Percentiles rank a stretch among this genome's conserved stretches.
These are phyloP conservation scores for Sebastes trivittatus DNA, from an alignment of 2,797 vertebrate species.

Conservation along the genomic window DNA sequence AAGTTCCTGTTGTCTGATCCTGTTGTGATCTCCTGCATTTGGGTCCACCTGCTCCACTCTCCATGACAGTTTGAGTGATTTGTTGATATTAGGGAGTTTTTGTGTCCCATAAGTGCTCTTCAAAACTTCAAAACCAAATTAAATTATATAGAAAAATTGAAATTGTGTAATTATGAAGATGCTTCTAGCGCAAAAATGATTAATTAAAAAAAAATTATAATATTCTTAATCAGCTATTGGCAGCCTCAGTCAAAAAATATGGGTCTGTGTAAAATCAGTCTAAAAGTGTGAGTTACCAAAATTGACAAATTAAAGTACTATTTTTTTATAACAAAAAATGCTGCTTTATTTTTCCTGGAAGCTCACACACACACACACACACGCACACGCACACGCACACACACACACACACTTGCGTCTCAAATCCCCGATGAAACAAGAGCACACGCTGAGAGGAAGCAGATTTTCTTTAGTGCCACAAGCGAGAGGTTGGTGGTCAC, in stretches of 20 bases:
- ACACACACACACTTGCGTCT: background rate
- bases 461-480: conserved; percentile 50
- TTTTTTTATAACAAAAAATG: background rate
- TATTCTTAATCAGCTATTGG: background rate
- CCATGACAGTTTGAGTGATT: background rate
- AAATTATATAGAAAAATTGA: background rate
- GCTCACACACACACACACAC: conserved; percentile 1
- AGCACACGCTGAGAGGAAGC: conserved; percentile 45
- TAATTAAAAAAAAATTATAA: background rate
- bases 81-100: background rate
- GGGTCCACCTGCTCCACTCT: too few species aligned
- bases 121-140: background rate
- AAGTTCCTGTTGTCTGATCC: too few species aligned
- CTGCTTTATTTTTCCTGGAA: conserved; percentile 6
- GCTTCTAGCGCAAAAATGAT: background rate
- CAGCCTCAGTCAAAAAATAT: background rate
- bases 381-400: conserved; percentile 1
- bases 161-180: background rate
- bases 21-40: too few species aligned
- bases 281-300: background rate
- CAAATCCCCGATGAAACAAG: conserved; percentile 41
- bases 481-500: conserved; percentile 54
- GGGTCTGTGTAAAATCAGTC: too few species aligned
- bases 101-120: background rate
- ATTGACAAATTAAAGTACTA: background rate